Conservation (phyloP, 2,888 invertebrate genomes). For the Iphiclides podalirius region DNA sequence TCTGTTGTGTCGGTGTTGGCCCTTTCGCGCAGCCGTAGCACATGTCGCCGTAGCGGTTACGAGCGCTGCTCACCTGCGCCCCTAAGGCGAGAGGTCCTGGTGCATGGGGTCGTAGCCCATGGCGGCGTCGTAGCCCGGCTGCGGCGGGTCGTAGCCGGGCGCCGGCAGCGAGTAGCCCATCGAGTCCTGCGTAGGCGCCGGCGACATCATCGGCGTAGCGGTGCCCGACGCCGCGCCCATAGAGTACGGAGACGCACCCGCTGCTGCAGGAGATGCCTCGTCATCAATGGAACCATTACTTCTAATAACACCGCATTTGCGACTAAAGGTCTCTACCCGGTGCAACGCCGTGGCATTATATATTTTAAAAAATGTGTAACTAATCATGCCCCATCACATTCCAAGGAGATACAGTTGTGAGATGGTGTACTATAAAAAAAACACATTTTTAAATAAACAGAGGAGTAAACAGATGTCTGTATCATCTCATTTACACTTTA, state of each 20-base stretch:
- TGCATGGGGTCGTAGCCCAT: conserved; percentile 96
- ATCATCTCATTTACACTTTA: too few species aligned
- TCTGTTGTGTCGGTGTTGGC: too few species aligned
- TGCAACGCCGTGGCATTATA: neutral
- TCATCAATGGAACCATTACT: conserved; percentile 8
- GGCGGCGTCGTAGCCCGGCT: conserved; percentile 92
- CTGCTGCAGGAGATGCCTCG: conserved; percentile 51
- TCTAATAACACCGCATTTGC: too few species aligned
- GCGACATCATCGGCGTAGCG: conserved; percentile 97
- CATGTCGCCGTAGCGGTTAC: too few species aligned
- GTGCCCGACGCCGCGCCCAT: conserved; percentile 94
- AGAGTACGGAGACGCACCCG: conserved; percentile 91
- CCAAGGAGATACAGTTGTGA: too few species aligned
- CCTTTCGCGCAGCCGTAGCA: too few species aligned
- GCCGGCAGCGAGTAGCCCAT: conserved; percentile 96
- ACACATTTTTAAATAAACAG: too few species aligned
- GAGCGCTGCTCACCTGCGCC: conserved; percentile 27
- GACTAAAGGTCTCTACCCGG: too few species aligned
- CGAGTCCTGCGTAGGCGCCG: conserved; percentile 94
- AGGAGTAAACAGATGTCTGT: too few species aligned
- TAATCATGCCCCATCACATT: too few species aligned
- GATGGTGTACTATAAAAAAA: too few species aligned
- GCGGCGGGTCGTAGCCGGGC: conserved; percentile 93
- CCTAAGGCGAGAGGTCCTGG: conserved; percentile 88
- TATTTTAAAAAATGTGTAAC: too few species aligned